Evolutionary conservation across 2,888 invertebrate genomes (phyloP), one percentile per base, ranked within the genome.

Genomic region (Torymus tubicola): DNA sequence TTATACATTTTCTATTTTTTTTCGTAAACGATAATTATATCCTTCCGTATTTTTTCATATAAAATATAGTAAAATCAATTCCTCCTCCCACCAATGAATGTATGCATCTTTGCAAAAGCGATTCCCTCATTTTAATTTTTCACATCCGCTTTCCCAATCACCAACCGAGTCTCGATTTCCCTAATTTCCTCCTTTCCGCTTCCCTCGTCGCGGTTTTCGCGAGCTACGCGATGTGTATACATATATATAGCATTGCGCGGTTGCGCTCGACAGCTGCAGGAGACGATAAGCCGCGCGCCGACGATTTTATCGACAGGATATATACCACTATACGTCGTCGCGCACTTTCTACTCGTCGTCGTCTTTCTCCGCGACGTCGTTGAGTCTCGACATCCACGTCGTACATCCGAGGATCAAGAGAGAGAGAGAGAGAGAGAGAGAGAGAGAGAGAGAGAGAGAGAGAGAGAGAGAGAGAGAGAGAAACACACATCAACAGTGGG

Each of bases 301-400:
- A 80, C 77, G 82, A 82, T 82, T 78, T 82, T 78, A 82, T 82
- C 80, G 80, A 74, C 82, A 82, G 80, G 80, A 82, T 82, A 64
- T 74, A 64, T 11, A 74, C 65, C 31, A 42, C 42, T 42, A 42
- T 42, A 68, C 8, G 53, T 18, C 14, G 70, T 21, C 21, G 21
- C 21, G 14, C 53, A 75, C 81, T 81, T 81, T 79, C 78, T 79
- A 79, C 70, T 60, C 60, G 53, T 18, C 18, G 70, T 31, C 14
- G 63, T 72, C 81, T 81, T 81, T 79, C 78, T 79, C 75, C 70
- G 55, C 60, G n/a, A 50, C 68, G 60, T 11, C 57, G 64, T 16
- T 58, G 65, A 57, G 42, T 1, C 12, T 21, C 16, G 58, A 55
- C 55, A 8, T 42, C 42, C 42, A 8, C 42, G 42, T 18, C 2